Evolutionary conservation across 2,113 vertebrate species (phyloP), one percentile per base, ranked within the genome.

Genomic region (Pionites leucogaster): DNA sequence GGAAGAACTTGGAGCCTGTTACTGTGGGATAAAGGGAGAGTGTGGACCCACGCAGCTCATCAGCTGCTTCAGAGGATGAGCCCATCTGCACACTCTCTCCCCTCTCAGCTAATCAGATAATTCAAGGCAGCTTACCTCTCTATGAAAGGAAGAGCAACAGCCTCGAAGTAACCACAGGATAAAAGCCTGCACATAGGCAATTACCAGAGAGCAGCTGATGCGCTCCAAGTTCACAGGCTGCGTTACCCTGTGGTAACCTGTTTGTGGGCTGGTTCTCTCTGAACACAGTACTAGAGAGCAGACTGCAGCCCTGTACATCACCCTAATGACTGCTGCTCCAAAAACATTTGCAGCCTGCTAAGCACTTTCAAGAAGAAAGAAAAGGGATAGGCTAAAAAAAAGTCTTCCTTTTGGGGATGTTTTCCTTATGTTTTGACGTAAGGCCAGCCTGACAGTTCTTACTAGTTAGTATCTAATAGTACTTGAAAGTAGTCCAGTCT

Each of bases 381-480:
- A 95, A 90, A 90, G 41, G 46, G 89, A 84, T 94, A 69, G 78
- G 47, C 81, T 96, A 83, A 75, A 85, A 77, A 59, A 86, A 76
- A 82, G 69, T 70, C 29, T 86, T 95, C 47, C 93, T 92, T 97
- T 91, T 86, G 92, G 88, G 88, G 86, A 95, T 96, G 52, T 91
- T 96, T 98, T 95, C 96, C 88, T 92, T 97, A 87, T 82, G 92
- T 97, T 96, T 97, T 96, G 91, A 95, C 93, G 86, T 97, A 90
- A 90, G 70, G 85, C 91, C 83, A 97, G 80, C 80, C 92, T 97
- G 96, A 81, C 85, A 72, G 78, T 96, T 98, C 93, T 92, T 94
- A 93, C 75, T 95, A 94, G 90, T 87, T 88, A 94, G 88, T 93
- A 86, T 88, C 94, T 97, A 93, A 92, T 82, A 75, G 57, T 88